A percentile compares a stretch with the other conserved stretches of the same genome.
These are phyloP conservation scores for Xanthorhoe spadicearia DNA, from an alignment of 2,888 invertebrate species.

Conservation along the genomic window DNA sequence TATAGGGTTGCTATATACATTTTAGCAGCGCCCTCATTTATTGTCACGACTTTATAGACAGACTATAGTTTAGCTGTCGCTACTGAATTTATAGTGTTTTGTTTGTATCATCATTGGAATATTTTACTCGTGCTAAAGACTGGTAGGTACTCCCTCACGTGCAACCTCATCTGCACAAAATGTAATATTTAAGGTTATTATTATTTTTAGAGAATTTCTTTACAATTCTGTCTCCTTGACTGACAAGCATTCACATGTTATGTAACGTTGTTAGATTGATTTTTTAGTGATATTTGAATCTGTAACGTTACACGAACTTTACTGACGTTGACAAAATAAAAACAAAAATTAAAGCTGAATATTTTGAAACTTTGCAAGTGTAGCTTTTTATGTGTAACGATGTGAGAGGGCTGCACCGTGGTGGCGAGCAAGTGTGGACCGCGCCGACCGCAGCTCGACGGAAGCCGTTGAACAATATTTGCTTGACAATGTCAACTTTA, in stretches of 20 bases:
- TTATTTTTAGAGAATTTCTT: no score
- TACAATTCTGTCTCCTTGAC: no score
- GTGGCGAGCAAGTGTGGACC: conserved; percentile 4
- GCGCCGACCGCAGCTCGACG: conserved; percentile 38
- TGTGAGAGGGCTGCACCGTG: conserved; percentile 22
- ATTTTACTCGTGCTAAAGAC: background rate
- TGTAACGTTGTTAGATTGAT: no score
- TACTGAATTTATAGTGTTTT: conserved; percentile 4
- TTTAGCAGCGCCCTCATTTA: no score
- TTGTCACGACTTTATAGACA: no score
- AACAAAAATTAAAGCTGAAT: conserved; percentile 4
- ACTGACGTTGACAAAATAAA: conserved; percentile 1
- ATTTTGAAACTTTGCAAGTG: conserved; percentile 3
- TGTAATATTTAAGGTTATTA: no score
- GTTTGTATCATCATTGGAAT: background rate
- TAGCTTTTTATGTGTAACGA: conserved; percentile 17
- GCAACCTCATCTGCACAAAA: no score
- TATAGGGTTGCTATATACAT: no score
- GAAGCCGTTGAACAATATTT: conserved; percentile 36
- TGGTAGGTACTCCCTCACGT: no score
- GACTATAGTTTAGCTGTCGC: conserved; percentile 2
- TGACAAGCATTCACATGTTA: no score
- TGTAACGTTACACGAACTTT: background rate
- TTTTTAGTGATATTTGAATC: no score
- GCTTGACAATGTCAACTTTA: conserved; percentile 39